A percentile compares a stretch with the other conserved stretches of the same genome.
phyloP scores from a whole-genome alignment of 2,888 invertebrate species.

The Dusona sp. region DNA sequence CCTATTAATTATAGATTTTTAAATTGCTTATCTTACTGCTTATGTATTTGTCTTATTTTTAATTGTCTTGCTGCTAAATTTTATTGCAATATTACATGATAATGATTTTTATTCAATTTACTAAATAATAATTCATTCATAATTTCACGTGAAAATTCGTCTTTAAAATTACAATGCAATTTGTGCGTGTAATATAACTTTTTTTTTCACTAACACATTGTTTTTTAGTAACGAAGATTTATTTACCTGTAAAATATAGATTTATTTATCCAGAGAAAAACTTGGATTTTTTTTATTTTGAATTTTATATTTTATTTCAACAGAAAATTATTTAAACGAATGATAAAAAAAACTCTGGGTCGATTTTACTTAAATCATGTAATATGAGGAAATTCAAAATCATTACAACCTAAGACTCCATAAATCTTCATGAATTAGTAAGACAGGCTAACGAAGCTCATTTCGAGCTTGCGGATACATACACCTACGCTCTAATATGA shows the following conservation, averaged over 20 bases:
- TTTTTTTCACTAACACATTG: too few relatives aligned
- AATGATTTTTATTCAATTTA: too few relatives aligned
- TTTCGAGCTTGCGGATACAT: conserved; percentile 21
- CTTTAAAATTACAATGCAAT: too few relatives aligned
- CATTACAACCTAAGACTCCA: conserved; percentile 7
- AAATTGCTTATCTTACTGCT: too few relatives aligned
- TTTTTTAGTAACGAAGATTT: too few relatives aligned
- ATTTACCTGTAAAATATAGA: not conserved
- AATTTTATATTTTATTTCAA: not conserved
- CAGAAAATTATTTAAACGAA: not conserved
- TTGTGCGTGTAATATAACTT: too few relatives aligned
- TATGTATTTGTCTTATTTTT: not conserved
- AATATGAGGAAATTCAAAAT: not conserved
- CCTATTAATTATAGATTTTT: too few relatives aligned
- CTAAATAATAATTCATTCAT: too few relatives aligned
- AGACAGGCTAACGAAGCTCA: conserved; percentile 40
- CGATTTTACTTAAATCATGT: not conserved
- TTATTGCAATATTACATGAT: too few relatives aligned
- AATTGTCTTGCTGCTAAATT: not conserved
- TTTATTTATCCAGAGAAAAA: not conserved
- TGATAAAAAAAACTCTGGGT: not conserved
- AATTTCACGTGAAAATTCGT: too few relatives aligned
- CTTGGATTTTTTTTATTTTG: not conserved
- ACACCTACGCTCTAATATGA: conserved; percentile 45
- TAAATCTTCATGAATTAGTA: conserved; percentile 49